Conservation (phyloP, 1,140 invertebrate species). For the Nephila pilipes region DNA sequence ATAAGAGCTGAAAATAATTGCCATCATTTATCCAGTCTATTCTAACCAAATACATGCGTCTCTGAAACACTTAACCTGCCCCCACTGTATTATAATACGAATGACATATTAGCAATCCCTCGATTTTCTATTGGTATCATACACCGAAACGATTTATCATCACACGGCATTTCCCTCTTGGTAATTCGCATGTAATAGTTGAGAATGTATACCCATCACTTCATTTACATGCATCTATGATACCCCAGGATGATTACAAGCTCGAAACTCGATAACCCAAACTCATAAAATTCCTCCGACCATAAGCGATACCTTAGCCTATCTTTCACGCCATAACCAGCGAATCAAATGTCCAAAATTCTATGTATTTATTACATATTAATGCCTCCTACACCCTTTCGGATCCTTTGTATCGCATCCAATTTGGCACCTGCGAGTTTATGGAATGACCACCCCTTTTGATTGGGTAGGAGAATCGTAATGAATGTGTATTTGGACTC, state of each 20-base stretch:
- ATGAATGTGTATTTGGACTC: background rate
- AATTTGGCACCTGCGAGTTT: constrained; percentile 26
- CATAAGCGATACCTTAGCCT: background rate
- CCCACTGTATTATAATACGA: background rate
- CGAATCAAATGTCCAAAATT: background rate
- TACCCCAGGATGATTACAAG: background rate
- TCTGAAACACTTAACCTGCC: background rate
- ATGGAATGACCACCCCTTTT: background rate
- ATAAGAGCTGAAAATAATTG: too few relatives aligned
- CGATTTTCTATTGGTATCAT: background rate
- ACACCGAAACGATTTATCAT: background rate
- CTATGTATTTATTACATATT: constrained; percentile 11
- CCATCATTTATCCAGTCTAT: background rate
- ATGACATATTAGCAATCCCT: background rate
- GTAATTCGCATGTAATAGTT: background rate
- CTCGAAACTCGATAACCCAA: background rate
- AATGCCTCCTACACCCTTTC: background rate
- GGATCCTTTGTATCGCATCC: constrained; percentile 9
- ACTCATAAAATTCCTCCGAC: constrained; percentile 23
- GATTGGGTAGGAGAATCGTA: background rate
- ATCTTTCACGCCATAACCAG: background rate
- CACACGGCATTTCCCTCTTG: background rate
- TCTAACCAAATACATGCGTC: background rate
- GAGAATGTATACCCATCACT: background rate
- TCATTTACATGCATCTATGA: background rate